These are phyloP conservation scores for Drosophila trapezifrons DNA, from an alignment of 1,140 invertebrate species.

Conservation along the genomic window DNA sequence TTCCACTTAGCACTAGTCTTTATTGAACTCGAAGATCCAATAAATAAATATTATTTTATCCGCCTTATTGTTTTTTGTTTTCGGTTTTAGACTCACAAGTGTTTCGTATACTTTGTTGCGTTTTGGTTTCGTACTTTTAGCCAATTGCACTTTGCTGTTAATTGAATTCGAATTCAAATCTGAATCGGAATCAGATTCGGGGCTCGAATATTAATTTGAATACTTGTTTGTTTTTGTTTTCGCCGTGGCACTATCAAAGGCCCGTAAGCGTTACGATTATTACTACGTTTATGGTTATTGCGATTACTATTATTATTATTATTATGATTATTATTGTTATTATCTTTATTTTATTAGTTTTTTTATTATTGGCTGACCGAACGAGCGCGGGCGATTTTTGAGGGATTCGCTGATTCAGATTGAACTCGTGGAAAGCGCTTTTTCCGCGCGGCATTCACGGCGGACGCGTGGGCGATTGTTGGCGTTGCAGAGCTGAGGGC, in stretches of 20 bases:
- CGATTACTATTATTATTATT: slow-evolving; percentile 60
- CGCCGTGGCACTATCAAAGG: slow-evolving; percentile 48
- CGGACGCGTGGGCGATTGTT: slow-evolving; percentile 49
- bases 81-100: slow-evolving; percentile 35
- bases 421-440: slow-evolving; percentile 29
- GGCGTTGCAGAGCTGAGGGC: slow-evolving; percentile 59
- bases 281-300: slow-evolving; percentile 56
- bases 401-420: slow-evolving; percentile 47
- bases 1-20: slow-evolving; percentile 44
- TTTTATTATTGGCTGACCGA: slow-evolving; percentile 55
- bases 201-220: slow-evolving; percentile 28
- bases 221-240: slow-evolving; percentile 22
- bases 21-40: slow-evolving; percentile 13
- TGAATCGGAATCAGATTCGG: too few relatives aligned
- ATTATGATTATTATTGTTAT: slow-evolving; percentile 42
- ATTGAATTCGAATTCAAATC: slow-evolving; percentile 67
- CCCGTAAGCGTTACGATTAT: slow-evolving; percentile 63
- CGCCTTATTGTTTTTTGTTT: slow-evolving; percentile 34
- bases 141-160: slow-evolving; percentile 68
- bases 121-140: slow-evolving; percentile 40
- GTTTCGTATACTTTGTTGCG: slow-evolving; percentile 77
- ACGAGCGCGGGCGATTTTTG: slow-evolving; percentile 54
- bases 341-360: slow-evolving; percentile 54
- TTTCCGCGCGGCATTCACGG: slow-evolving; percentile 49
- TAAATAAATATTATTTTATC: slow-evolving; percentile 27